Evolutionary conservation across 2,113 vertebrate species (phyloP), one percentile per base, ranked within the genome.

Genomic region (Cebidichthys violaceus): DNA sequence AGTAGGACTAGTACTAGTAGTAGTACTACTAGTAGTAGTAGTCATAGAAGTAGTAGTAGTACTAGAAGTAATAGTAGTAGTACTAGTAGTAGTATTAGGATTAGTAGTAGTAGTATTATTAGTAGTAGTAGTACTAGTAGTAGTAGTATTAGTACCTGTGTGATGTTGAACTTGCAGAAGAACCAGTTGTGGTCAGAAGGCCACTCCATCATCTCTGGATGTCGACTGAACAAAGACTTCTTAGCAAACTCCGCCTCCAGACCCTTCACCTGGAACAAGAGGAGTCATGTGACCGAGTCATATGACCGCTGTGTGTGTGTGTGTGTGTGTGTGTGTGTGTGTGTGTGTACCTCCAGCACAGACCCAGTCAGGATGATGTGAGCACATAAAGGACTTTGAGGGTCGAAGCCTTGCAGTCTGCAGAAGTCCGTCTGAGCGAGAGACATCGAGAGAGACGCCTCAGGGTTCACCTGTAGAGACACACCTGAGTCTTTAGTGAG

Each of bases 151-250:
- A 5, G 43, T 82, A 94, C 93, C 85, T 96, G 96, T 35, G 96
- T 96, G 92, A 99, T 97, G 91, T 97, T 96, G 92, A 99, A 94
- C 91, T 97, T 98, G 70, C 96, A 96, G 37, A 99, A 97, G 94
- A 97, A 99, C 98, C 98, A 99, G 9, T 94, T 76, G 85, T 99
- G 98, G 82, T 96, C 96, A 0, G 89, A 52, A 0, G 98, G 98
- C 98, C 98, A 99, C 7, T 89, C 91, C 2, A 93, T 91, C 98
- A 99, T 99, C 89, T 97, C 97, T 0, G 97, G 97, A 70, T 99
- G 98, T 4, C 98, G 96, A 33, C 54, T 92, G 90, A 99, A 99
- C 39, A 99, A 83, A 0, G 96, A 90, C 9, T 91, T 90, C 90
- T 97, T 96, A 0, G 97, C 98, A 37, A 96, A 75, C 0, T 75